These are phyloP conservation scores for Phalacrocorax pelagicus DNA, from an alignment of 2,113 vertebrate species.

Conservation along the genomic window DNA sequence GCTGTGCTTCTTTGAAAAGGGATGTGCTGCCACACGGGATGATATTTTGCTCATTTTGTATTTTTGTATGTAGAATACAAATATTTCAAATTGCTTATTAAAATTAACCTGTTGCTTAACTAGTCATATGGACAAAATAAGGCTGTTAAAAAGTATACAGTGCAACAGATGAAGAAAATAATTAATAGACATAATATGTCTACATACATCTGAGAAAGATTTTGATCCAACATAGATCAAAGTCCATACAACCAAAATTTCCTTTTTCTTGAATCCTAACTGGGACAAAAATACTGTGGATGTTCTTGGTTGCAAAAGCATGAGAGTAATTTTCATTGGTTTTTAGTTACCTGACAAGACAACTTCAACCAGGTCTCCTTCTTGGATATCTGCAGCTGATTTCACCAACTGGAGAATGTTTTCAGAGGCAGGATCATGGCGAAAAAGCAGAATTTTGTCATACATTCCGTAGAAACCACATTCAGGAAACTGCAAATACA, in stretches of 20 bases:
- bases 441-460: conserved; percentile 91
- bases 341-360: conserved; percentile 85
- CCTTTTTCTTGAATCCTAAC: background rate
- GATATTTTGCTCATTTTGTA: background rate
- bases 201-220: background rate
- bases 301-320: background rate
- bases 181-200: background rate
- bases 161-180: background rate
- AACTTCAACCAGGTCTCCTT: conserved; percentile 90
- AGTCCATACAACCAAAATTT: background rate
- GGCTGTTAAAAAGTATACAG: background rate
- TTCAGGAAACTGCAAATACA: conserved; percentile 86
- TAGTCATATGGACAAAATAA: background rate
- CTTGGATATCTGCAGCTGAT: conserved; percentile 85
- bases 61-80: too few relatives aligned
- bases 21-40: background rate
- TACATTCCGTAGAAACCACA: conserved; percentile 92
- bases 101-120: background rate
- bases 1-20: background rate
- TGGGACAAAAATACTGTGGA: background rate
- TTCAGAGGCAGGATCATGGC: conserved; percentile 86
- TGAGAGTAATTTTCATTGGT: background rate
- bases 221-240: background rate
- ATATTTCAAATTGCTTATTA: background rate
- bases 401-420: conserved; percentile 90